These are phyloP conservation scores for Chymomyza fuscimana DNA, from an alignment of 2,888 invertebrate genomes.

Conservation along the genomic window DNA sequence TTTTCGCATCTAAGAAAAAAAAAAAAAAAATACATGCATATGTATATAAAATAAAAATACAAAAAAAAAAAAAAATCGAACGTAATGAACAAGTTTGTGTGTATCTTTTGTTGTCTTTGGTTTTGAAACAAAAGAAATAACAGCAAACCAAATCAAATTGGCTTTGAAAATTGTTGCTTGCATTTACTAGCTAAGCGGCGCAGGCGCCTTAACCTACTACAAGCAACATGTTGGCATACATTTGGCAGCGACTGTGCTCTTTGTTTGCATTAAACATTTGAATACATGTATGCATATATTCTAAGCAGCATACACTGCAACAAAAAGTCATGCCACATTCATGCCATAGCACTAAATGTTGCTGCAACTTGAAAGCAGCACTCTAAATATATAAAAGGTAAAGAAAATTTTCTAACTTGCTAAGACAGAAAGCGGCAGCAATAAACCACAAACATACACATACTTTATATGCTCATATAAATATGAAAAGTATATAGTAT, in stretches of 20 bases:
- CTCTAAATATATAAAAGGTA: neutral
- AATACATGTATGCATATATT: neutral
- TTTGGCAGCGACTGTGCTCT: slow-evolving; percentile 62
- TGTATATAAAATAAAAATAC: neutral
- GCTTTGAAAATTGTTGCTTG: slow-evolving; percentile 14
- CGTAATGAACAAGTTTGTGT: neutral
- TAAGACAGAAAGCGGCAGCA: neutral
- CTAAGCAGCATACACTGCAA: neutral
- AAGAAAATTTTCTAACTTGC: neutral
- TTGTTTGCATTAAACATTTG: slow-evolving; percentile 44
- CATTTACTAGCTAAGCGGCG: slow-evolving; percentile 33
- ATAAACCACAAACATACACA: neutral
- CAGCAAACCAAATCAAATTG: neutral
- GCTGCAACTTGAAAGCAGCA: too few relatives aligned
- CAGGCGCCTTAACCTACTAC: slow-evolving; percentile 13
- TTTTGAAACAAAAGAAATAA: neutral
- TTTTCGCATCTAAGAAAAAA: neutral
- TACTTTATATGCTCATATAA: too few relatives aligned
- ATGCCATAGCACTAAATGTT: too few relatives aligned
- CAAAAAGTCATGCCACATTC: neutral
- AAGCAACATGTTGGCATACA: slow-evolving; percentile 51
- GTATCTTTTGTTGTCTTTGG: neutral
- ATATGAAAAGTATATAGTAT: neutral
- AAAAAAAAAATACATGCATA: neutral
- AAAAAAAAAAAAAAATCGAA: neutral